Percentiles rank a stretch among this genome's conserved stretches.
phyloP scores from a whole-genome alignment of 2,113 vertebrate species.

The Nesogale talazaci region DNA sequence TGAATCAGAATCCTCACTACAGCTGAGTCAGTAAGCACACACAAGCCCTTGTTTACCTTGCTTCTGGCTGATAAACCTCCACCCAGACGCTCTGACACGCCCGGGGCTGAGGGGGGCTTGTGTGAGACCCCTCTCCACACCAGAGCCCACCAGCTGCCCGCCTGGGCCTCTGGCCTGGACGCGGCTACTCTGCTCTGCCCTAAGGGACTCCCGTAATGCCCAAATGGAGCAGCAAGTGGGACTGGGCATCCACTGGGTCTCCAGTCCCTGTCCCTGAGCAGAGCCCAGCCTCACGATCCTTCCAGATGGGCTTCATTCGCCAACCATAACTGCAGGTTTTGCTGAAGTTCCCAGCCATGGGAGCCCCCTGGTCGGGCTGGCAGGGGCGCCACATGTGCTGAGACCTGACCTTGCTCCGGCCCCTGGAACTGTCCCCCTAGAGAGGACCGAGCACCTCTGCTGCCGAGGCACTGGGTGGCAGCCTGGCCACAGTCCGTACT shows the following conservation, averaged over 20 bases:
- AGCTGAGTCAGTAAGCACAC: not conserved
- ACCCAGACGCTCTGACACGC: not conserved
- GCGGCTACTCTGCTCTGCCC: not conserved
- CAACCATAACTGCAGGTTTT: not conserved
- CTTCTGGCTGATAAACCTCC: too few species aligned
- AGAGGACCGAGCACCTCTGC: not conserved
- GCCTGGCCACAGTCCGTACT: fast-evolving
- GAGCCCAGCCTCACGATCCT: not conserved
- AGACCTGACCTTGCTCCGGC: not conserved
- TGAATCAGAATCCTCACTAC: not conserved
- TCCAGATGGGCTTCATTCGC: not conserved
- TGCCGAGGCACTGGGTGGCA: not conserved
- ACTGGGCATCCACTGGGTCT: not conserved
- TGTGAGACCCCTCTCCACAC: fast-evolving
- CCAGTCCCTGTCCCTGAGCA: not conserved
- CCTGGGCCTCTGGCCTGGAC: too few species aligned
- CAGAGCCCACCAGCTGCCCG: not conserved
- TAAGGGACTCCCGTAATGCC: not conserved
- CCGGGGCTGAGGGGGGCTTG: not conserved
- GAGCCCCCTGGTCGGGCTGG: not conserved
- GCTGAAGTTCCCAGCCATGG: not conserved
- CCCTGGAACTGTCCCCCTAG: not conserved
- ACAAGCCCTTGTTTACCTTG: not conserved
- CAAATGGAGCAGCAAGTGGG: not conserved
- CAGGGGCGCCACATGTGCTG: fast-evolving